These are phyloP conservation scores for Procavia capensis DNA, from an alignment of 2,113 vertebrate genomes.

Conservation along the genomic window DNA sequence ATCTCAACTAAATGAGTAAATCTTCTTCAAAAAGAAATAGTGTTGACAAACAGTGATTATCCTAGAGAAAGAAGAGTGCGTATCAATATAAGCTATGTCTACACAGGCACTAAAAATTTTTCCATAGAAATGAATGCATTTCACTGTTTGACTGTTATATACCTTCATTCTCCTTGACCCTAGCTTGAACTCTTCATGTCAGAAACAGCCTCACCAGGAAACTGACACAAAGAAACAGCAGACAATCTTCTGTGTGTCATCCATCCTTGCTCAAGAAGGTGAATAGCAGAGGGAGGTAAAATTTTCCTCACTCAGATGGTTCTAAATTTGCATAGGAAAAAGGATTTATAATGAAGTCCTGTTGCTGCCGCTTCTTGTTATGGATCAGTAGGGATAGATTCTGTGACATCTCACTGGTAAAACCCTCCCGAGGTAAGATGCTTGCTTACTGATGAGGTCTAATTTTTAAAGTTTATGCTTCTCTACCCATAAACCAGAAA, in stretches of 20 bases:
- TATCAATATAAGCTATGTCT: neutral
- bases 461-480: conserved; percentile 24
- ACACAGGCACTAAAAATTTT: neutral
- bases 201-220: conserved; percentile 36
- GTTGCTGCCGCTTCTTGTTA: neutral
- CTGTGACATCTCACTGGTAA: neutral
- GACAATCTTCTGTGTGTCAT: conserved; percentile 31
- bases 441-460: conserved; percentile 3
- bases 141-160: neutral
- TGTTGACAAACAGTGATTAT: neutral
- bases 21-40: conserved; percentile 15
- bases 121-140: neutral
- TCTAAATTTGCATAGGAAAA: conserved; percentile 44
- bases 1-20: conserved; percentile 5
- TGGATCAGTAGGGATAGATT: neutral
- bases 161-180: neutral
- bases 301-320: neutral
- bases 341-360: neutral
- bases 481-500: neutral
- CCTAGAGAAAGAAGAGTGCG: neutral
- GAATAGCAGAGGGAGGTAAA: neutral
- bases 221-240: conserved; percentile 9
- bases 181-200: neutral
- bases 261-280: conserved; percentile 37
- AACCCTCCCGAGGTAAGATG: neutral